Evolutionary conservation across 2,888 invertebrate species (phyloP).

Genomic region (Osedax fenrisi): DNA sequence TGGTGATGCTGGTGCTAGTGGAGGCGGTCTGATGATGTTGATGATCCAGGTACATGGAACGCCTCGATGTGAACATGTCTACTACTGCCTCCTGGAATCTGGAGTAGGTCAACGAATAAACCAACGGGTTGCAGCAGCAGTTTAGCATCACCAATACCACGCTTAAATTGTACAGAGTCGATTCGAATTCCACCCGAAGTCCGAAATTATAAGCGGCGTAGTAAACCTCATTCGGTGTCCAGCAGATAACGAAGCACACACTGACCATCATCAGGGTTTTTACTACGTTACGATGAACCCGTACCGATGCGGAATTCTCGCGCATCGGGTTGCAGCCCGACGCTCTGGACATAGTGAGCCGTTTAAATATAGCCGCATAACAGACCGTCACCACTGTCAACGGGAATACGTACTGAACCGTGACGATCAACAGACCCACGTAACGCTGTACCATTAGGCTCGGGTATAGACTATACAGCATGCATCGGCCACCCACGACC

Average conservation of each 20-base stretch:
- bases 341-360: neutral
- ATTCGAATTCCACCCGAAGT: neutral
- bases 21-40: too few relatives aligned
- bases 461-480: neutral
- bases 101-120: constrained; percentile 33
- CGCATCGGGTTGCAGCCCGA: neutral
- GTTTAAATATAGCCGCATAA: neutral
- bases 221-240: constrained; percentile 23
- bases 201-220: constrained; percentile 16
- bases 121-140: constrained; percentile 32
- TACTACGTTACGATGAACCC: constrained; percentile 21
- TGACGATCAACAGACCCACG: neutral
- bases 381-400: constrained; percentile 4
- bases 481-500: constrained; percentile 3
- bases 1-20: too few relatives aligned
- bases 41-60: too few relatives aligned
- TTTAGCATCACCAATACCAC: constrained; percentile 25
- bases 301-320: too few relatives aligned
- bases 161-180: constrained; percentile 9
- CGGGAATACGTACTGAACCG: constrained; percentile 15
- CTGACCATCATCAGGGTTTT: constrained; percentile 19
- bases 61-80: too few relatives aligned
- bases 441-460: neutral
- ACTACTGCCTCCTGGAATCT: constrained; percentile 33
- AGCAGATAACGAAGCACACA: constrained; percentile 23